Evolutionary conservation across 2,797 vertebrate genomes (phyloP).

Genomic region (Odontamblyopus lacepedii): DNA sequence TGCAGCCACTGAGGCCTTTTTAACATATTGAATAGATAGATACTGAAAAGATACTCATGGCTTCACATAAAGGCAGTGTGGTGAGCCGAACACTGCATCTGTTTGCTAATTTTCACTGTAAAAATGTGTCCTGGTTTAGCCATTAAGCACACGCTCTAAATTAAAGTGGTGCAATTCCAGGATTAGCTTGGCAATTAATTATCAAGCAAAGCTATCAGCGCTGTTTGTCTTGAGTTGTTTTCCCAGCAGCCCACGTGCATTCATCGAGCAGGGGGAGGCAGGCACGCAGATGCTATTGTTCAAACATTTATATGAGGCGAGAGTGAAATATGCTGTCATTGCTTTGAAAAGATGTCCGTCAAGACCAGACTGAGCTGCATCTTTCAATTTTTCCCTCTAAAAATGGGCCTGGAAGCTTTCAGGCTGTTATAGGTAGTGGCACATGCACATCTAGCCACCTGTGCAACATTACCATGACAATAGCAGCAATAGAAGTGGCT

Average conservation of each 20-base stretch:
- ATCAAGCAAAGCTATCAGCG: conserved; percentile 37
- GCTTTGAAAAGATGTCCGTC: conserved; percentile 35
- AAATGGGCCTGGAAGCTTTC: conserved; percentile 31
- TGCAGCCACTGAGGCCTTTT: conserved; percentile 39
- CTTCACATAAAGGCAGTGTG: not conserved
- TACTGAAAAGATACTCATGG: not conserved
- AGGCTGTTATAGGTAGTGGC: conserved; percentile 37
- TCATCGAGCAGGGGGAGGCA: conserved; percentile 7
- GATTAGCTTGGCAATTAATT: conserved; percentile 49
- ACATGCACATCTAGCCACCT: conserved; percentile 27
- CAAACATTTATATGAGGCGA: conserved; percentile 7
- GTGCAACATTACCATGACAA: conserved; percentile 53
- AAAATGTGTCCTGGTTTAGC: conserved; percentile 19
- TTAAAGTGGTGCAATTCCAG: conserved; percentile 26
- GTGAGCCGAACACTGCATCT: not conserved
- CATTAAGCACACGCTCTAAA: conserved; percentile 18
- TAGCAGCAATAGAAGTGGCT: conserved; percentile 33
- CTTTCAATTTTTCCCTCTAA: conserved; percentile 27
- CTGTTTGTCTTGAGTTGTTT: conserved; percentile 32
- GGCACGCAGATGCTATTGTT: conserved; percentile 6
- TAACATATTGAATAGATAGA: not conserved
- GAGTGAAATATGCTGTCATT: conserved; percentile 28
- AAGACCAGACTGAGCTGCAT: conserved; percentile 34
- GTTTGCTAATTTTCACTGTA: conserved; percentile 5
- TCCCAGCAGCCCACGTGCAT: conserved; percentile 37